phyloP scores from a whole-genome alignment of 92 coral and sea anemone genomes.

The Paragorgia papillata region DNA sequence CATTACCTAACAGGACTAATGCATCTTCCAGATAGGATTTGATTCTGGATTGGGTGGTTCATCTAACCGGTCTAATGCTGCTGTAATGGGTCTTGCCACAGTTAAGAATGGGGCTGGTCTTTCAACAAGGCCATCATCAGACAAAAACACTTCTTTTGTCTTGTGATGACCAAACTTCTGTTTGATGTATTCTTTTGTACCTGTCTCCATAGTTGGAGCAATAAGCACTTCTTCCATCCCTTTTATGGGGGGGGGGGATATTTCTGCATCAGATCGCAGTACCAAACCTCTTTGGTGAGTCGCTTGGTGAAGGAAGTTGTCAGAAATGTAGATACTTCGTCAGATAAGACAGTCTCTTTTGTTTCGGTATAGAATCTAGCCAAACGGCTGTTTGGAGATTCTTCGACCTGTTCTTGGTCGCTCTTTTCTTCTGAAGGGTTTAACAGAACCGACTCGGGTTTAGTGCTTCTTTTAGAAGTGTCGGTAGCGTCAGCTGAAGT shows the following conservation, averaged over 20 bases:
- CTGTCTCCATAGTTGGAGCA: conserved; percentile 43
- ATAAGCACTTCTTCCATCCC: conserved; percentile 29
- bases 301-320: conserved; percentile 41
- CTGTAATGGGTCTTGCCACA: neutral
- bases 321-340: conserved; percentile 22
- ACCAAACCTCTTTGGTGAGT: conserved; percentile 52
- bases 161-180: conserved; percentile 50
- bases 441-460: no score
- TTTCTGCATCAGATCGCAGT: conserved; percentile 32
- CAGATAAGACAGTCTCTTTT: conserved; percentile 29
- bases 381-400: conserved; percentile 25
- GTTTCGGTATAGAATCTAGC: conserved; percentile 45
- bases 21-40: neutral
- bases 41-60: neutral
- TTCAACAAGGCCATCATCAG: conserved; percentile 58
- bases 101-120: conserved; percentile 2
- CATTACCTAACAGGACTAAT: neutral
- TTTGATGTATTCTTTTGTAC: conserved; percentile 36
- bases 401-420: no score
- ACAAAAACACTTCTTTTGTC: conserved; percentile 55
- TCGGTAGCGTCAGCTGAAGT: no score
- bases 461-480: no score
- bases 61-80: neutral
- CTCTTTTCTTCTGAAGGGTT: no score
- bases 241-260: conserved; percentile 51